Percentiles rank a stretch among this genome's conserved stretches.
Conservation (phyloP, 2,888 invertebrate genomes). For the Priocnemis perturbator region DNA sequence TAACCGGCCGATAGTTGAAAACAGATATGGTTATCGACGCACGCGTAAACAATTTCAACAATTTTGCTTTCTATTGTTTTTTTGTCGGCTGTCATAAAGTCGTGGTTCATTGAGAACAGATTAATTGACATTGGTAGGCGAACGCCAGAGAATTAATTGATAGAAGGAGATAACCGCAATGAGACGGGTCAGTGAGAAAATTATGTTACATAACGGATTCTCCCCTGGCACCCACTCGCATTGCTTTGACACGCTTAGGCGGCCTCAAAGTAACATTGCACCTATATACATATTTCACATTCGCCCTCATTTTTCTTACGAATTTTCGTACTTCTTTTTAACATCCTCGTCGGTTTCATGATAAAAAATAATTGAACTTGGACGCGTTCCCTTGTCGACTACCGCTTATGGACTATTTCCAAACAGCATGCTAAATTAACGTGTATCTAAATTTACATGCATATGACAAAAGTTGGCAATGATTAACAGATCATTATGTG, state of each 20-base stretch:
- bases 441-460: too few species aligned
- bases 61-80: too few species aligned
- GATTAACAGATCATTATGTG: too few species aligned
- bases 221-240: conserved; percentile 17
- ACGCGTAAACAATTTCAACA: too few species aligned
- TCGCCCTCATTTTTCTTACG: neutral
- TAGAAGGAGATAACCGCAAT: conserved; percentile 37
- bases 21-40: too few species aligned
- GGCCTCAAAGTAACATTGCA: conserved; percentile 33
- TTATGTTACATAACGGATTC: conserved; percentile 51
- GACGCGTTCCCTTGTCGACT: neutral
- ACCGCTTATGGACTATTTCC: too few species aligned
- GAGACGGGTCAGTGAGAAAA: conserved; percentile 46
- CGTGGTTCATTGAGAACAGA: conserved; percentile 1
- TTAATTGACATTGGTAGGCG: conserved; percentile 3
- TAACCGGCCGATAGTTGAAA: too few species aligned
- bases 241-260: conserved; percentile 30
- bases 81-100: too few species aligned
- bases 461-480: too few species aligned
- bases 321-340: neutral
- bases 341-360: too few species aligned
- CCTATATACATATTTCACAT: neutral
- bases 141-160: too few species aligned
- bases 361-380: conserved; percentile 6
- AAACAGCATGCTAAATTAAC: too few species aligned